Evolutionary conservation across 2,113 vertebrate species (phyloP).

Genomic region (Thalassarche chlororhynchos): DNA sequence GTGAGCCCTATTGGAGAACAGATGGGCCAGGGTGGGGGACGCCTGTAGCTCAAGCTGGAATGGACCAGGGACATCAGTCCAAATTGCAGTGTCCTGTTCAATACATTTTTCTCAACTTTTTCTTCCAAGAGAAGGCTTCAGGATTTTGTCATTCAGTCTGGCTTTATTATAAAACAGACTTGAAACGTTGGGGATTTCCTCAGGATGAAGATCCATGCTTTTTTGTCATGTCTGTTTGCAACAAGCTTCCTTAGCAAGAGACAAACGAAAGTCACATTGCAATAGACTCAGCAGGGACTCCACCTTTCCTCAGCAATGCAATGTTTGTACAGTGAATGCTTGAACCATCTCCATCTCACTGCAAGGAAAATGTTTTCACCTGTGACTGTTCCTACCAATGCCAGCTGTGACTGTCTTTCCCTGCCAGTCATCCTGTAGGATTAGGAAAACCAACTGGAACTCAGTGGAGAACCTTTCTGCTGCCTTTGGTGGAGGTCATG

Average conservation of each 20-base stretch:
- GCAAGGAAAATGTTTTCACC: not conserved
- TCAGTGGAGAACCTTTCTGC: not conserved
- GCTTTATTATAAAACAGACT: not conserved
- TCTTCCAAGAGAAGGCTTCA: not conserved
- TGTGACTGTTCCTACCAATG: not conserved
- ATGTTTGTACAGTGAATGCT: not conserved
- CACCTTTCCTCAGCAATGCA: not conserved
- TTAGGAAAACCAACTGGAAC: not conserved
- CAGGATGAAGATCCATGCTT: not conserved
- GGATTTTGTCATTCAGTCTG: not conserved
- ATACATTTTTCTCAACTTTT: not conserved
- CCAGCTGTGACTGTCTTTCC: not conserved
- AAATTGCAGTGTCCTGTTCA: not conserved
- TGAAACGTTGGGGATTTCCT: not conserved
- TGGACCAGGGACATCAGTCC: not conserved
- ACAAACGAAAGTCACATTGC: not conserved
- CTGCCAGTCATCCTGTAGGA: fast-evolving
- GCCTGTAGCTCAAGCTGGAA: not conserved
- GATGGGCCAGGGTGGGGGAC: not conserved
- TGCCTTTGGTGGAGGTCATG: not conserved
- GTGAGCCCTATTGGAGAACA: not conserved
- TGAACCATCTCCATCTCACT: not conserved
- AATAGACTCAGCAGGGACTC: not conserved
- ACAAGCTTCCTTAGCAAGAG: not conserved
- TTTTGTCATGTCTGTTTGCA: not conserved